Percentiles rank a stretch among this genome's conserved stretches.
These are phyloP conservation scores for Salvelinus namaycush DNA, from an alignment of 2,113 vertebrate species.

Conservation along the genomic window DNA sequence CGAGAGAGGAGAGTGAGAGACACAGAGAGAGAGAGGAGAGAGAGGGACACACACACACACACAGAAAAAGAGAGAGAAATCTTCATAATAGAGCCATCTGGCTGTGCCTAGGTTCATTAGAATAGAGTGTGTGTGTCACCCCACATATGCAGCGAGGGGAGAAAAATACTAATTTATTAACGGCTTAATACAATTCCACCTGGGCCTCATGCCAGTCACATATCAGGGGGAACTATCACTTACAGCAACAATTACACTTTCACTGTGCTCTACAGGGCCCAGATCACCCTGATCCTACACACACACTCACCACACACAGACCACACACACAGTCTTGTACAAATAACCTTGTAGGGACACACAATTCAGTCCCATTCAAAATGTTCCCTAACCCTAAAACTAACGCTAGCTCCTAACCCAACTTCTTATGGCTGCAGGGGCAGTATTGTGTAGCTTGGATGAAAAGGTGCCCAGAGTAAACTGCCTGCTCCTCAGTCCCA, in stretches of 20 bases:
- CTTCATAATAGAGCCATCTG: conserved; percentile 86
- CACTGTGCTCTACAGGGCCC: conserved; percentile 62
- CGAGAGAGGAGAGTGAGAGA: too few species aligned
- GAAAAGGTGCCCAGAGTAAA: too few species aligned
- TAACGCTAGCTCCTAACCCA: too few species aligned
- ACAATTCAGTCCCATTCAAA: too few species aligned
- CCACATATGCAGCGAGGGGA: conserved; percentile 84
- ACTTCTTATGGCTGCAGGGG: too few species aligned
- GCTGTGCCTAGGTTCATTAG: conserved; percentile 83
- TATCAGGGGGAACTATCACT: conserved; percentile 78
- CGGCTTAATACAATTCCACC: conserved; percentile 87
- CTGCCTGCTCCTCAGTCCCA: too few species aligned
- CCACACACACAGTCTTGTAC: conserved; percentile 14
- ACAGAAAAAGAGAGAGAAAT: conserved; percentile 48
- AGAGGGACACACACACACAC: not conserved
- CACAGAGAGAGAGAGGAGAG: conserved; percentile 48
- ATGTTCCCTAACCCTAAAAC: too few species aligned
- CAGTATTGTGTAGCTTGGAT: too few species aligned
- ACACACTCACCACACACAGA: conserved; percentile 2
- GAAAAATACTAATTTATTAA: conserved; percentile 86
- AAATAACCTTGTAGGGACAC: not conserved
- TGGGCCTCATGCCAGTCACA: conserved; percentile 82
- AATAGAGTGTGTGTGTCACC: conserved; percentile 84
- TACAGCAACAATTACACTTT: conserved; percentile 77
- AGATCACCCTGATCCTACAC: conserved; percentile 56